Base-by-base conservation (phyloP, 2,113 vertebrate species). In the Esox niger region DNA sequence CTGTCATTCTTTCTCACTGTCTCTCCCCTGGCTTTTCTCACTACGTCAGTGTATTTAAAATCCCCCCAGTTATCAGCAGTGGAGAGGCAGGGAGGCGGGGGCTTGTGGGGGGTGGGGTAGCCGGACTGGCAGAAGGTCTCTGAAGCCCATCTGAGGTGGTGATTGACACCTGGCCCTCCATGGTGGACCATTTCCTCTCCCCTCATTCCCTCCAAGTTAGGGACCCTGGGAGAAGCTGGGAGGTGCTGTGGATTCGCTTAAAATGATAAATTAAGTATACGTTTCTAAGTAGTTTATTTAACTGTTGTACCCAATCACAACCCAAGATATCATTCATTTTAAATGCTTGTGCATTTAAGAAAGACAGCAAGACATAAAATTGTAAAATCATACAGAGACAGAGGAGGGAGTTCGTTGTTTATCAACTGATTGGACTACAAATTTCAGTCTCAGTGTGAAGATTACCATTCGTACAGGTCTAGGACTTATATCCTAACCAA, bases 161-260 rank as follows among this genome's bases (percentile, higher is more conserved):
- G 95, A 97, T 94, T 97, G 95, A 94, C 94, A 86, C 89, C 64
- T 92, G 90, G 92, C 88, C 91, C 93, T 90, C 90, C 90, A 89
- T 90, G 90, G 90, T 89, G 90, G 90, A 89, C 91, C 87, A 87
- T 90, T 92, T 86, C 82, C 91, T 86, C 86, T 89, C 62, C 71
- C 89, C 78, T 87, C 80, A 80, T 84, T 82, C 86, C 88, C 56
- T 9, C 38, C 46, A 49, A 25, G 25, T n/a, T 46, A 43, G 52
- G 1, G 54, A 29, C 1, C 1, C 32, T 17, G 29, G 64, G 47
- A n/a, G 21, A 52, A 20, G 17, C 30, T 29, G 30, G 49, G 46
- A 26, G 6, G 21, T 90, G 88, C 11, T 31, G 29, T 31, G 7
- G 26, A 29, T 29, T 56, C 26, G 23, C n/a, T 23, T 56, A 4